Conservation (phyloP, 1,140 invertebrate genomes). For the Carcinoscorpius rotundicauda region DNA sequence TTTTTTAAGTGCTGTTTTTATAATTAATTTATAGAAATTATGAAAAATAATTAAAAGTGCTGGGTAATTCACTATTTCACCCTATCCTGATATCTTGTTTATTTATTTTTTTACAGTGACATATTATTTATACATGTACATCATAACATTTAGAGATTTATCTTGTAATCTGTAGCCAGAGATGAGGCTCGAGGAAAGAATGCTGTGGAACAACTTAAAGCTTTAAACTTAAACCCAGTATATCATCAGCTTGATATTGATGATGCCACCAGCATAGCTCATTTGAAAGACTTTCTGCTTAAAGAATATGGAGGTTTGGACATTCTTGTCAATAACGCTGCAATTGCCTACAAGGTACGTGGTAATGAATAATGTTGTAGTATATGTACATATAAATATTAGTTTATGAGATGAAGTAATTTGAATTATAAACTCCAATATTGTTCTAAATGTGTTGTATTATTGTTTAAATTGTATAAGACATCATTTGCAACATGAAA, state of each 20-base stretch:
- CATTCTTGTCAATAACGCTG: constrained; percentile 71
- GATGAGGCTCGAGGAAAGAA: constrained; percentile 40
- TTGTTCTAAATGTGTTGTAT: background rate
- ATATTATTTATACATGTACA: too few relatives aligned
- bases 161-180: constrained; percentile 31
- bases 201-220: constrained; percentile 41
- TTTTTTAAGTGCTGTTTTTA: too few relatives aligned
- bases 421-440: background rate
- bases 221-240: constrained; percentile 39
- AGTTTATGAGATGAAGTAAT: background rate
- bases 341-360: constrained; percentile 46
- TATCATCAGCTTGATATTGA: constrained; percentile 57
- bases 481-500: too few relatives aligned
- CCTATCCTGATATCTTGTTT: too few relatives aligned
- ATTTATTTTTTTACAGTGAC: too few relatives aligned
- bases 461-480: background rate
- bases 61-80: too few relatives aligned
- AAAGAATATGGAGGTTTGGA: constrained; percentile 57
- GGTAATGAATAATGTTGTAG: too few relatives aligned
- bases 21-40: too few relatives aligned
- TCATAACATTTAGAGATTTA: too few relatives aligned
- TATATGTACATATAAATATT: background rate
- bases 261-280: constrained; percentile 42
- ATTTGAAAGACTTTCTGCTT: constrained; percentile 46
- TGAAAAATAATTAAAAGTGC: too few relatives aligned